These are phyloP conservation scores for Fistularia tabacaria DNA, from an alignment of 2,797 vertebrate species.

Conservation along the genomic window DNA sequence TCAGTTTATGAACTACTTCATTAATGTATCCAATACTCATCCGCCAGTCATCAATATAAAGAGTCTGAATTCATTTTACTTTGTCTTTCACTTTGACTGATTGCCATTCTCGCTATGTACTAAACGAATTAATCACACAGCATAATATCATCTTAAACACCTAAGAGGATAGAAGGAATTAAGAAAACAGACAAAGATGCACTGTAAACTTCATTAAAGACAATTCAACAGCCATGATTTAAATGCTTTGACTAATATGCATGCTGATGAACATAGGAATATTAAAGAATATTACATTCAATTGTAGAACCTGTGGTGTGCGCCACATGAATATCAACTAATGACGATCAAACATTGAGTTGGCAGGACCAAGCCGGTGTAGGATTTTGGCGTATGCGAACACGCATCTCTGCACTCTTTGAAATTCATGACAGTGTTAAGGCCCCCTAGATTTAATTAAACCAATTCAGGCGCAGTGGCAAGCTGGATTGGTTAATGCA, in stretches of 20 bases:
- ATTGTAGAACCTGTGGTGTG: conserved; percentile 48
- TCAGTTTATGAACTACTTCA: conserved; percentile 45
- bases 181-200: conserved; percentile 56
- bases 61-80: conserved; percentile 53
- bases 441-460: conserved; percentile 72
- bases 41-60: conserved; percentile 47
- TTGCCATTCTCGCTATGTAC: conserved; percentile 47
- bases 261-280: conserved; percentile 46
- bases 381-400: conserved; percentile 35
- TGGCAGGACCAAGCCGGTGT: conserved; percentile 48
- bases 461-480: conserved; percentile 60
- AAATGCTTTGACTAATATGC: conserved; percentile 62
- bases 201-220: conserved; percentile 62
- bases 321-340: conserved; percentile 67
- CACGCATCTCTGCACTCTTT: conserved; percentile 56
- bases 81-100: conserved; percentile 54
- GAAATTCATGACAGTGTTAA: conserved; percentile 68
- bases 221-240: conserved; percentile 55
- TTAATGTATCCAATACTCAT: conserved; percentile 55
- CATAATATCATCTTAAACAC: conserved; percentile 53
- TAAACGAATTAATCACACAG: conserved; percentile 61
- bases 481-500: conserved; percentile 61
- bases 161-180: conserved; percentile 51
- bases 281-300: conserved; percentile 55
- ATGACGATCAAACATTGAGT: conserved; percentile 66